These are phyloP conservation scores for Saxidomus purpurata DNA, from an alignment of 1,140 invertebrate species.

Conservation along the genomic window DNA sequence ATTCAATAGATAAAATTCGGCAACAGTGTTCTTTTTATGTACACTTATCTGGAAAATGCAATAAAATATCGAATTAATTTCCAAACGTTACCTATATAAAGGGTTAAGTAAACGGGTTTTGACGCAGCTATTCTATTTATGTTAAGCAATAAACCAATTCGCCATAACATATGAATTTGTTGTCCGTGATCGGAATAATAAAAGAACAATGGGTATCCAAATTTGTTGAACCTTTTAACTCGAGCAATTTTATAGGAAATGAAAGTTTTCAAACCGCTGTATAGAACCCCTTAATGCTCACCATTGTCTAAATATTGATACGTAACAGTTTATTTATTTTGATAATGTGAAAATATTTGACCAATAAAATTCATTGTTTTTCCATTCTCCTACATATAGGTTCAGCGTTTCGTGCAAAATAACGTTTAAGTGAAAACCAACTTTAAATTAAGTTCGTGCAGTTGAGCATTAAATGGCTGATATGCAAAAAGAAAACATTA, in stretches of 20 bases:
- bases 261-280: not conserved
- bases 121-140: not conserved
- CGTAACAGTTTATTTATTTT: not conserved
- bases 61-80: conserved; percentile 23
- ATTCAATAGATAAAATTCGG: conserved; percentile 19
- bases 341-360: not conserved
- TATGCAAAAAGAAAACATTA: too few relatives aligned
- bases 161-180: not conserved
- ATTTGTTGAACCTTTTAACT: conserved; percentile 16
- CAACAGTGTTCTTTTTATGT: conserved; percentile 25
- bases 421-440: not conserved
- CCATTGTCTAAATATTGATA: conserved; percentile 26
- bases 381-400: too few relatives aligned
- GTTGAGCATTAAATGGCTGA: not conserved
- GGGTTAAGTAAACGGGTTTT: not conserved
- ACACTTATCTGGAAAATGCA: conserved; percentile 3
- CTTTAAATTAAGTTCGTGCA: not conserved
- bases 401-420: not conserved
- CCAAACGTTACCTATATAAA: not conserved
- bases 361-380: not conserved
- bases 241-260: not conserved
- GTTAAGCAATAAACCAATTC: conserved; percentile 6
- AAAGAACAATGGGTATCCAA: not conserved
- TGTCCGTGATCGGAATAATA: conserved; percentile 13
- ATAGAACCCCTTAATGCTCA: not conserved